A percentile compares a stretch with the other conserved stretches of the same genome.
phyloP scores from a whole-genome alignment of 2,113 vertebrate genomes.

The Pipra filicauda region DNA sequence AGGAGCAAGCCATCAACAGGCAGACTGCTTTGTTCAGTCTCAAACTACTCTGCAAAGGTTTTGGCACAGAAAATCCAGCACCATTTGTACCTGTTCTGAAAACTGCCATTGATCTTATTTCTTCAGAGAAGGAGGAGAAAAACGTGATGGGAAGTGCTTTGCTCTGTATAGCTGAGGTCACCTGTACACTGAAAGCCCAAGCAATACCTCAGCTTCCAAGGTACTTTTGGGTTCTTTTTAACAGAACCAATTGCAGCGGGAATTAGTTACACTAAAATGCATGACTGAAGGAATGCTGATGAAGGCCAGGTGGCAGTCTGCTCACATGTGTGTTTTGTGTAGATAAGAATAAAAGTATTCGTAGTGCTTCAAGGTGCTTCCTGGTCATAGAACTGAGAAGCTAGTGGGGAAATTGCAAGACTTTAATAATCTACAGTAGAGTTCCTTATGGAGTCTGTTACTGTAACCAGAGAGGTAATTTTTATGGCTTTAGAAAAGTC shows the following conservation, averaged over 20 bases:
- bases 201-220: slow-evolving; percentile 92
- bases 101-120: slow-evolving; percentile 74
- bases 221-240: slow-evolving; percentile 59
- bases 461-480: background rate
- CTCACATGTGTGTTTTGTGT: background rate
- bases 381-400: background rate
- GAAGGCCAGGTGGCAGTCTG: background rate
- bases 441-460: background rate
- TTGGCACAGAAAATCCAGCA: slow-evolving; percentile 77
- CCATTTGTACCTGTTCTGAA: slow-evolving; percentile 83
- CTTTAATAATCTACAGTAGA: background rate
- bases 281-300: background rate
- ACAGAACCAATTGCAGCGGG: background rate
- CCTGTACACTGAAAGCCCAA: slow-evolving; percentile 78
- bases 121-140: slow-evolving; percentile 80
- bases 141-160: slow-evolving; percentile 90
- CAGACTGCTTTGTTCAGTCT: slow-evolving; percentile 94
- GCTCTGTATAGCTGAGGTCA: slow-evolving; percentile 89
- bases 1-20: slow-evolving; percentile 89
- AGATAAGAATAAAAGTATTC: background rate
- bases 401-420: background rate
- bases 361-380: background rate
- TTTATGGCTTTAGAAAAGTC: background rate
- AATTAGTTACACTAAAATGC: background rate
- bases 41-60: slow-evolving; percentile 90